Evolutionary conservation across 1,140 invertebrate species (phyloP).

Genomic region (Bombus turneri): DNA sequence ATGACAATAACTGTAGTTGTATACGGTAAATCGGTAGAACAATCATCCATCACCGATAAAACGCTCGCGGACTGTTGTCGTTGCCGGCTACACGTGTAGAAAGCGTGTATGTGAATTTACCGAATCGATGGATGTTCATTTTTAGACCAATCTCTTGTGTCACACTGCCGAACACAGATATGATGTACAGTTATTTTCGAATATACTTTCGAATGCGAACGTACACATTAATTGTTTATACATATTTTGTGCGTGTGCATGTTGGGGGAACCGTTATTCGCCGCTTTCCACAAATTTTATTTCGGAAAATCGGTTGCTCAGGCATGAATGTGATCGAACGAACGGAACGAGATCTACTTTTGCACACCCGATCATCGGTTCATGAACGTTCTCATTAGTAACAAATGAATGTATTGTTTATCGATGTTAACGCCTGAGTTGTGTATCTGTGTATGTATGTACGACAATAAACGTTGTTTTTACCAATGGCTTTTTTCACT

Average conservation of each 20-base stretch:
- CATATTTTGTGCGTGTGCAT: conserved; percentile 1
- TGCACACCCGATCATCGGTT: background rate
- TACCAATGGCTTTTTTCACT: conserved; percentile 21
- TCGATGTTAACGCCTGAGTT: conserved; percentile 55
- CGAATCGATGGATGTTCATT: background rate
- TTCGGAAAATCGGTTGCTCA: conserved; percentile 1
- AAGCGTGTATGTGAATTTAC: background rate
- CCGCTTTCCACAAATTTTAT: background rate
- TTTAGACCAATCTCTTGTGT: background rate
- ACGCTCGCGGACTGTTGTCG: background rate
- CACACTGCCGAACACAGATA: background rate
- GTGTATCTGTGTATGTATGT: conserved; percentile 67
- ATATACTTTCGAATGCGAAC: background rate
- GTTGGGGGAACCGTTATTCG: background rate
- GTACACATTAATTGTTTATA: background rate
- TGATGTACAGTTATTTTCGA: conserved; percentile 23
- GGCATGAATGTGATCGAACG: conserved; percentile 6
- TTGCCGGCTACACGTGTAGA: background rate
- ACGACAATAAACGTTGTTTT: conserved; percentile 73
- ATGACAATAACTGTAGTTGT: conserved; percentile 68
- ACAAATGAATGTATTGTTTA: conserved; percentile 40
- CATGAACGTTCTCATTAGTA: conserved; percentile 1
- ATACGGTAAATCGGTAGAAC: conserved; percentile 24
- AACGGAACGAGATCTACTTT: background rate
- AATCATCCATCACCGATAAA: conserved; percentile 24